Evolutionary conservation across 2,113 vertebrate genomes (phyloP).

Genomic region (Delphinus delphis): DNA sequence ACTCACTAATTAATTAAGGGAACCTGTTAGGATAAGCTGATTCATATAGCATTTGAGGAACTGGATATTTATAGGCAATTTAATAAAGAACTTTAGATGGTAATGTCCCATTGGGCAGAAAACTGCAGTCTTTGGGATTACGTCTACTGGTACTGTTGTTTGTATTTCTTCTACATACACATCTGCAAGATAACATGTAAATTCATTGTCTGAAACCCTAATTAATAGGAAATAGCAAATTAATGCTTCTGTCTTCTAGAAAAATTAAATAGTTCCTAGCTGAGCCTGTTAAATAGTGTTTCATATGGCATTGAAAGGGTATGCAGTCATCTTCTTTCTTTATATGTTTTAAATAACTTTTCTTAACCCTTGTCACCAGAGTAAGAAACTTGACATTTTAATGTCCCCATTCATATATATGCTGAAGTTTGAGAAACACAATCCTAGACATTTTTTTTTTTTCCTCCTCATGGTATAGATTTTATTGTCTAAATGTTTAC

Average conservation of each 20-base stretch:
- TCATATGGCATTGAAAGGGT: background rate
- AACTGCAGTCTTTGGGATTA: background rate
- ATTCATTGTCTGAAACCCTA: background rate
- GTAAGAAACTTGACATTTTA: background rate
- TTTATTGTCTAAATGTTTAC: background rate
- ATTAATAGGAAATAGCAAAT: background rate
- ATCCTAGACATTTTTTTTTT: background rate
- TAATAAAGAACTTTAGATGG: background rate
- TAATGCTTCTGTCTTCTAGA: background rate
- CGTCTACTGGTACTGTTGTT: background rate
- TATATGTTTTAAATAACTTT: background rate
- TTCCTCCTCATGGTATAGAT: background rate
- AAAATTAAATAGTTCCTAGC: background rate
- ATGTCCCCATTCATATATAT: background rate
- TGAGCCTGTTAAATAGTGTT: background rate
- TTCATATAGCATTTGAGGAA: background rate
- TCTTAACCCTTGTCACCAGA: background rate
- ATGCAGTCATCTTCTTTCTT: background rate
- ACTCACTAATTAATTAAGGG: background rate
- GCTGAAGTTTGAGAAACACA: background rate
- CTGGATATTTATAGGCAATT: background rate
- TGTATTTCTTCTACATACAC: background rate
- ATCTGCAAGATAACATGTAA: background rate
- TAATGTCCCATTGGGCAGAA: background rate
- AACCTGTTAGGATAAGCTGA: background rate